Evolutionary conservation across 35 echinoderm and acorn worm genomes (phyloP), one percentile per base, ranked within the genome.

Genomic region (Lytechinus pictus): DNA sequence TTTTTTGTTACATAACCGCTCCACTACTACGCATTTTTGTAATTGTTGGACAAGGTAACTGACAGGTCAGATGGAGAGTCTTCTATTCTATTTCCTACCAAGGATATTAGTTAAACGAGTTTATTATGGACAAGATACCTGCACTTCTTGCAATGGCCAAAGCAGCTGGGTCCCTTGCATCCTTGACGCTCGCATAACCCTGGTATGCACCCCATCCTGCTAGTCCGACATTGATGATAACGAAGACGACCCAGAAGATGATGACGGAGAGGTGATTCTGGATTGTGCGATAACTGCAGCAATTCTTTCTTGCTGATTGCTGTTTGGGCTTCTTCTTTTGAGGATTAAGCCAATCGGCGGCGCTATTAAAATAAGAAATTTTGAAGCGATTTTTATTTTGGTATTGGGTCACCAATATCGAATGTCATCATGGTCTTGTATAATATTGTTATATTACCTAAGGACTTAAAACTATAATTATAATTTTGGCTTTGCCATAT

Each of bases 261-360:
- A 57, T 94, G n/a, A 56, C 27, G 28, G 53, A 56, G n/a, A 56
- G 14, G 9, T 56, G 12, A 94, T 56, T 61, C 1, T 53, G 57
- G 4, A 56, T 27, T 13, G 57, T 56, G 24, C 11, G 92, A 28
- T 10, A 54, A n/a, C 53, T 56, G 21, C 53, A 56, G 24, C 57
- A 24, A 29, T 27, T 51, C 91, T 29, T 10, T 12, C 54, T 92
- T 94, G 66, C 51, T 57, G 61, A 29, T 28, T 27, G 16, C 9
- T 8, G 54, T 57, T 93, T 53, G 2, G 8, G 11, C 27, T 14
- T 53, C 33, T 27, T 27, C 16, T n/a, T 52, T 28, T 86, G 8
- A 27, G 27, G 94, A 61, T 86, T 94, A 2, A 93, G 91, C 91
- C 91, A 94, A 21, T 86, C 57, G 9, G 54, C 91, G 4, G 91